These are phyloP conservation scores for Trochalopteron elliotii DNA, from an alignment of 2,113 vertebrate species.

Conservation along the genomic window DNA sequence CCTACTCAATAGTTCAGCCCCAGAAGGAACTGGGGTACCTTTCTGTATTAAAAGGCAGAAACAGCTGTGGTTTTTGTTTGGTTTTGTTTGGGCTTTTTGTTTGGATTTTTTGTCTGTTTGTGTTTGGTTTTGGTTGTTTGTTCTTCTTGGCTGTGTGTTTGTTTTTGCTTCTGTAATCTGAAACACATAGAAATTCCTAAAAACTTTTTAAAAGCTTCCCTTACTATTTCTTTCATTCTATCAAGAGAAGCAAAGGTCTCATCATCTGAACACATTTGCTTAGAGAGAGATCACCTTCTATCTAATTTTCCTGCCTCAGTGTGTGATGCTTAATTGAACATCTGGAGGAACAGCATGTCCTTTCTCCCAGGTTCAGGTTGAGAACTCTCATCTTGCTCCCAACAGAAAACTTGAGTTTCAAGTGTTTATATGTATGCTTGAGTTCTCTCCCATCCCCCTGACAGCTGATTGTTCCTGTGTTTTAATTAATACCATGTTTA, in stretches of 20 bases:
- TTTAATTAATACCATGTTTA: background rate
- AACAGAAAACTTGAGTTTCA: background rate
- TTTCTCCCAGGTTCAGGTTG: background rate
- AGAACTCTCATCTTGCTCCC: background rate
- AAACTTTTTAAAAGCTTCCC: background rate
- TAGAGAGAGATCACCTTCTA: background rate
- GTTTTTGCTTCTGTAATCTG: background rate
- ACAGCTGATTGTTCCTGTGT: background rate
- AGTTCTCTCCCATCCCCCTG: background rate
- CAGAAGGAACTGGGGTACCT: background rate
- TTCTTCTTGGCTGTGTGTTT: background rate
- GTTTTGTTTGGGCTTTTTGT: background rate
- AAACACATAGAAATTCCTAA: background rate
- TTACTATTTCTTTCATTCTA: background rate
- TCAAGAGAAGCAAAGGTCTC: background rate
- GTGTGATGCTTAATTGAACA: background rate
- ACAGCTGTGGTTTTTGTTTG: background rate
- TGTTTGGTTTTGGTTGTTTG: background rate
- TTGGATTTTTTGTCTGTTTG: background rate
- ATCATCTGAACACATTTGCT: background rate
- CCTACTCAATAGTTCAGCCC: background rate
- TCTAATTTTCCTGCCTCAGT: background rate
- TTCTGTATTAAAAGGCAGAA: background rate
- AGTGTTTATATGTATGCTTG: background rate
- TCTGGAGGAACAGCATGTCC: background rate